Percentiles rank a stretch among this genome's conserved stretches.
These are phyloP conservation scores for Tauraco erythrolophus DNA, from an alignment of 2,113 vertebrate species.

Conservation along the genomic window DNA sequence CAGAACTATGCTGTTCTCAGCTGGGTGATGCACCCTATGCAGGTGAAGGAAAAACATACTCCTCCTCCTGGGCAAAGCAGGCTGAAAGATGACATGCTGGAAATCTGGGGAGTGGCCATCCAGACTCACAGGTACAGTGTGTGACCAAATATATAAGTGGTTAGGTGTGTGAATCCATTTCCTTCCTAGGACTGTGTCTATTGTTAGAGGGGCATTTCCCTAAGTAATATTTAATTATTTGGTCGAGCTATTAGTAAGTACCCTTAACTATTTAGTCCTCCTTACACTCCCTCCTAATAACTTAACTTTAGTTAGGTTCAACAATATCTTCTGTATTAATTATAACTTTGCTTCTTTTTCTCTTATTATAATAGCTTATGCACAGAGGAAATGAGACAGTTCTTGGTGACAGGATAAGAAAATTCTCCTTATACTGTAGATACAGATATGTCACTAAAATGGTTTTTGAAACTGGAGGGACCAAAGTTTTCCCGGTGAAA, in stretches of 20 bases:
- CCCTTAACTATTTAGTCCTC: not conserved
- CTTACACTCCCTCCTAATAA: not conserved
- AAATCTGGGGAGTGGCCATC: not conserved
- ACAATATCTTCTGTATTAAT: not conserved
- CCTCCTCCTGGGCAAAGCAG: too few relatives aligned
- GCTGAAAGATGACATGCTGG: not conserved
- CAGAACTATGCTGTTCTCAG: not conserved
- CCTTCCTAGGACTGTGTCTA: not conserved
- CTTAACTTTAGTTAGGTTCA: not conserved
- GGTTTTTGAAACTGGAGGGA: not conserved
- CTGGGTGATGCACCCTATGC: not conserved
- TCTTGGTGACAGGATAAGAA: not conserved
- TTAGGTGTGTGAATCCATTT: constrained; percentile 17
- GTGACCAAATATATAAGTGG: not conserved
- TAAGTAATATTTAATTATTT: not conserved
- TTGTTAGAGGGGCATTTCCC: not conserved
- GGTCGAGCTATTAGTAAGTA: not conserved
- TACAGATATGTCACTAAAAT: not conserved
- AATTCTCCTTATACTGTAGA: not conserved
- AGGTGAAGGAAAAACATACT: not conserved
- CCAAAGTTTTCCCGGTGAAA: not conserved
- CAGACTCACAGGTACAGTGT: not conserved
- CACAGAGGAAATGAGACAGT: not conserved
- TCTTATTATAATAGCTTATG: not conserved
- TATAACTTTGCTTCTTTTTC: not conserved